phyloP scores from a whole-genome alignment of 2,113 vertebrate genomes.

The Paramormyrops kingsleyae region DNA sequence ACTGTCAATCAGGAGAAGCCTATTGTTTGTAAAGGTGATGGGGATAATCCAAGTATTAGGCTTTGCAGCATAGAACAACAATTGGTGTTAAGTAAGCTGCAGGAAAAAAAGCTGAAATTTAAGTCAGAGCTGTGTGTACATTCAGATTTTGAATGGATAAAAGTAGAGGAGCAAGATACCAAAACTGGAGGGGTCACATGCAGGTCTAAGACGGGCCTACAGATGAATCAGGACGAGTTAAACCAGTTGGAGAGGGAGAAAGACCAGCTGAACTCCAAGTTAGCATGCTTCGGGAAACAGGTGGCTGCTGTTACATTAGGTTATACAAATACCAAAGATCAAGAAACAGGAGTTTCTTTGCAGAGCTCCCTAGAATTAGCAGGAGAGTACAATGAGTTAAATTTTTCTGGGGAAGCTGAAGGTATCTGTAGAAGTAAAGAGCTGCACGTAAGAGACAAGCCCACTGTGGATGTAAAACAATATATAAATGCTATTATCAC shows the following conservation, averaged over 20 bases:
- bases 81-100: conserved; percentile 29
- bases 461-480: not conserved
- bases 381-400: not conserved
- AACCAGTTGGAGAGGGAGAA: not conserved
- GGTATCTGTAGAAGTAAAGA: not conserved
- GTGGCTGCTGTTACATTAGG: not conserved
- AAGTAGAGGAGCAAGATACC: not conserved
- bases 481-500: not conserved
- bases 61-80: conserved; percentile 20
- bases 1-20: not conserved
- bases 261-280: not conserved
- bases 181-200: not conserved
- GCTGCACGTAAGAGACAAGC: not conserved
- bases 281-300: not conserved
- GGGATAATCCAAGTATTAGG: not conserved
- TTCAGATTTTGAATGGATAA: not conserved
- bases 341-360: not conserved
- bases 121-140: not conserved
- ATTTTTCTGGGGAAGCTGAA: not conserved
- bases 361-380: not conserved
- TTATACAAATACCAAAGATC: not conserved
- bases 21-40: not conserved
- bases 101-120: conserved; percentile 44
- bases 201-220: not conserved
- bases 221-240: not conserved